Conservation (phyloP, 2,113 vertebrate genomes). For the Eublepharis macularius region DNA sequence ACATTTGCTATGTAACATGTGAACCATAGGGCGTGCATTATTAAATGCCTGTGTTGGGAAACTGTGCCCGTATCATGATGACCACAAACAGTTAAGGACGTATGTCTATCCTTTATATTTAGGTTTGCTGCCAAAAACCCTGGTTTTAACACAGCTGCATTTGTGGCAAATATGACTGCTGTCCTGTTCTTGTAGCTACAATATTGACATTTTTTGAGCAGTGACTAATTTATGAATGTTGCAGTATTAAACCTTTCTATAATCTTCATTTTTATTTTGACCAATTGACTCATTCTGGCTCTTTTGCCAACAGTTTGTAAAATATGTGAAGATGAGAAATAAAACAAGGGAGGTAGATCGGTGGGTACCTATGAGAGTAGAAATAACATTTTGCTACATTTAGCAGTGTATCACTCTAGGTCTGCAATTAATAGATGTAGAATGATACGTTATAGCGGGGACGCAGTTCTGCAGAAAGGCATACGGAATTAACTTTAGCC, state of each 20-base stretch:
- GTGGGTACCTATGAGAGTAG: not conserved
- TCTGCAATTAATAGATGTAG: constrained; percentile 43
- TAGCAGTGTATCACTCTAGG: constrained; percentile 5
- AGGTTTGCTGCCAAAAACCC: too few relatives aligned
- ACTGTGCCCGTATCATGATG: too few relatives aligned
- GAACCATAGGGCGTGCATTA: too few relatives aligned
- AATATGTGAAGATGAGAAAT: not conserved
- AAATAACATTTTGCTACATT: constrained; percentile 9
- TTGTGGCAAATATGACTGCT: not conserved
- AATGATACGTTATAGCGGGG: constrained; percentile 17
- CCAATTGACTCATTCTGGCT: not conserved
- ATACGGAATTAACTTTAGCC: not conserved
- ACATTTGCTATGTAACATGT: not conserved
- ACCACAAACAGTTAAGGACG: too few relatives aligned
- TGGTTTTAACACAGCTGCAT: too few relatives aligned
- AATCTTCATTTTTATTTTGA: not conserved
- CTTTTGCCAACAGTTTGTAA: not conserved
- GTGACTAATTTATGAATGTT: too few relatives aligned
- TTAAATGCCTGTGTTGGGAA: too few relatives aligned
- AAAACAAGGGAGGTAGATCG: not conserved
- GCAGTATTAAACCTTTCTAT: not conserved
- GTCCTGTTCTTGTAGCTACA: not conserved
- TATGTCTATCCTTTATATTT: too few relatives aligned
- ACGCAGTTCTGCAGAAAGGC: constrained; percentile 30
- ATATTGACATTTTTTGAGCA: not conserved